phyloP scores from a whole-genome alignment of 2,113 vertebrate species.

The Hippolais icterina region DNA sequence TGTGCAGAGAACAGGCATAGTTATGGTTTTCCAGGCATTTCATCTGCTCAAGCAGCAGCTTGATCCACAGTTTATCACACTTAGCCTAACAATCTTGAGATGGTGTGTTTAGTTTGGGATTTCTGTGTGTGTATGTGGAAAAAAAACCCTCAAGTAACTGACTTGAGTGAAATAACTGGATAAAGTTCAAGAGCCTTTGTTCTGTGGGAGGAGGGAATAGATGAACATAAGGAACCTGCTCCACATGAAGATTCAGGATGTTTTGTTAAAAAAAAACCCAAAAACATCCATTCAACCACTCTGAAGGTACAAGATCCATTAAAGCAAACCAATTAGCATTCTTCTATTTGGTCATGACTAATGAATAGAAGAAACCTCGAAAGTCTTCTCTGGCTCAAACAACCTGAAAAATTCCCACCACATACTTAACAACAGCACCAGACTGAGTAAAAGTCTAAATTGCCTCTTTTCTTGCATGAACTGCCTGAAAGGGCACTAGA shows the following conservation, averaged over 20 bases:
- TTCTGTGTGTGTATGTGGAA: neutral
- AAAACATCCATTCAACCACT: neutral
- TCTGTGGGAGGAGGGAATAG: neutral
- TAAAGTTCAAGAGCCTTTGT: neutral
- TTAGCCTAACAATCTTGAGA: neutral
- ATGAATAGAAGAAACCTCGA: neutral
- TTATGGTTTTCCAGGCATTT: neutral
- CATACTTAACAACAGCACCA: neutral
- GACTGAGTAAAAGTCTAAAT: neutral
- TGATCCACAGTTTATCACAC: neutral
- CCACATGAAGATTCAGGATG: neutral
- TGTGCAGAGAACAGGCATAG: accelerated
- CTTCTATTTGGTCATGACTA: neutral
- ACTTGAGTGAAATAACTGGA: neutral
- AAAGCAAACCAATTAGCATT: neutral
- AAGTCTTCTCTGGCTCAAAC: neutral
- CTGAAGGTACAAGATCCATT: neutral
- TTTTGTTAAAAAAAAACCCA: neutral
- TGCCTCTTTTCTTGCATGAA: neutral
- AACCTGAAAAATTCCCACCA: neutral
- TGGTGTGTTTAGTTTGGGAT: accelerated
- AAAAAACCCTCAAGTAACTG: neutral
- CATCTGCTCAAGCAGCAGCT: neutral
- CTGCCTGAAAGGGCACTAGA: neutral
- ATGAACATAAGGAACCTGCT: neutral